Conservation (phyloP, 2,888 invertebrate species). For the Gerris lacustris region DNA sequence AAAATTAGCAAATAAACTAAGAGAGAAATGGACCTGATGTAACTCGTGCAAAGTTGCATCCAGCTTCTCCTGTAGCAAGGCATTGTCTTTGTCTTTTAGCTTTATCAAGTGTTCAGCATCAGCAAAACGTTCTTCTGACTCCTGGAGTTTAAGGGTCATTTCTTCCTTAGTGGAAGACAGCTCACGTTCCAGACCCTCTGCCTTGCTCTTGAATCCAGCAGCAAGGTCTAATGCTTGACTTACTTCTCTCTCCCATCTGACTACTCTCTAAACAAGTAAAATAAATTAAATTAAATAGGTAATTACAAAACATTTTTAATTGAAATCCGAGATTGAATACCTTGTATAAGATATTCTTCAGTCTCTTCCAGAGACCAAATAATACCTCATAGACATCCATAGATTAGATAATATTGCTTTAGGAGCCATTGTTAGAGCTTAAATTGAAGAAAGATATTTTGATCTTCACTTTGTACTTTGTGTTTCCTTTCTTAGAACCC, state of each 20-base stretch:
- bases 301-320: neutral
- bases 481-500: no score
- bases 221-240: conserved; percentile 57
- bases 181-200: conserved; percentile 41
- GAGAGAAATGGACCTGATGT: neutral
- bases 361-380: no score
- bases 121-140: conserved; percentile 35
- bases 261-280: conserved; percentile 39
- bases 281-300: neutral
- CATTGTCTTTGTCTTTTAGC: conserved; percentile 44
- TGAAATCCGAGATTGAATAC: no score
- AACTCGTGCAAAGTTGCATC: conserved; percentile 29
- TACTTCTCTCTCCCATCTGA: conserved; percentile 55
- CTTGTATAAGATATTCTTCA: no score
- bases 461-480: no score
- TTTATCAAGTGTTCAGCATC: conserved; percentile 40
- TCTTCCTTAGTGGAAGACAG: conserved; percentile 21
- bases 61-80: conserved; percentile 48
- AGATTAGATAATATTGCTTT: no score
- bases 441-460: no score
- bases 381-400: no score
- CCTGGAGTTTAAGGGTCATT: conserved; percentile 35
- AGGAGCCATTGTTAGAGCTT: no score
- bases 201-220: conserved; percentile 54
- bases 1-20: no score